These are phyloP conservation scores for Limnodromus scolopaceus DNA, from an alignment of 2,797 vertebrate species.

Conservation along the genomic window DNA sequence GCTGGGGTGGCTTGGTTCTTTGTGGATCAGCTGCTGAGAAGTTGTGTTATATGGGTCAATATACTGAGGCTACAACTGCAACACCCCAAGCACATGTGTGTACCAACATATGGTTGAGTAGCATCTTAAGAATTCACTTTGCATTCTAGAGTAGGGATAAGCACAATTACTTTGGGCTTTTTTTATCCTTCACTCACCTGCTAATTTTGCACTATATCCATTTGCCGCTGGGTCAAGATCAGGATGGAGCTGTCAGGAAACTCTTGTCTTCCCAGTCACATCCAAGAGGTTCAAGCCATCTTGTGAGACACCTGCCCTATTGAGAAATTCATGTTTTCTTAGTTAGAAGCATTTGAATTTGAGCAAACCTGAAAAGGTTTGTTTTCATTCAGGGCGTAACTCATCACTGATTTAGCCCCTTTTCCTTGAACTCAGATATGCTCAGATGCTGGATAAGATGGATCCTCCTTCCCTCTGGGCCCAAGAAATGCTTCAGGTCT, in stretches of 20 bases:
- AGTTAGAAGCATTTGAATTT: neutral
- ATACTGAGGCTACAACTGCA: neutral
- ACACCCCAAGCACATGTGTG: neutral
- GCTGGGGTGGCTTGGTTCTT: neutral
- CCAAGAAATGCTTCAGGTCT: neutral
- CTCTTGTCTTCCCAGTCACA: neutral
- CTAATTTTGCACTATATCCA: neutral
- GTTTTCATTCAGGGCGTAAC: neutral
- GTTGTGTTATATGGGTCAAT: neutral
- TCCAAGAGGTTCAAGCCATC: neutral
- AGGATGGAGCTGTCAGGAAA: neutral
- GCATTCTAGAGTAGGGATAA: neutral
- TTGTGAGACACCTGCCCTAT: neutral
- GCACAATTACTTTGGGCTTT: neutral
- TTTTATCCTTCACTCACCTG: neutral
- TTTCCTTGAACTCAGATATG: neutral
- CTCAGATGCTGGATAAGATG: neutral
- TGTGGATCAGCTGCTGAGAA: neutral
- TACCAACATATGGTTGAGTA: too few relatives aligned
- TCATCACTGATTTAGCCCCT: neutral
- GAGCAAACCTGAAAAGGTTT: neutral
- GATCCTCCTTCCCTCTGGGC: neutral
- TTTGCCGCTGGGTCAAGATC: neutral
- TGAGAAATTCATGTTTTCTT: neutral
- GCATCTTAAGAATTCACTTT: neutral